Evolutionary conservation across 2,888 invertebrate species (phyloP).

Genomic region (Acleris cristana): DNA sequence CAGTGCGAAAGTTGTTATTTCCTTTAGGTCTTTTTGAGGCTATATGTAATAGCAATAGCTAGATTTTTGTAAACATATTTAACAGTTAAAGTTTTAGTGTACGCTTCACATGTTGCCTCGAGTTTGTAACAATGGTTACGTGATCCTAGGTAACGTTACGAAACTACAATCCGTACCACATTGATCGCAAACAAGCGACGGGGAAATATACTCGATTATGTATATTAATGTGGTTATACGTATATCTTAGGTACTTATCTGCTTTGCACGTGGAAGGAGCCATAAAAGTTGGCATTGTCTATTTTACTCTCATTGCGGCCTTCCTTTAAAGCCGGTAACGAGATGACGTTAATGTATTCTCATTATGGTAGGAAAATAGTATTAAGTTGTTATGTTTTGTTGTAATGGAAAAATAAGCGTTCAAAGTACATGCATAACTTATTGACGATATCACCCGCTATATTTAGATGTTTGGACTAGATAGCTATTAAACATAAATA

Average conservation of each 20-base stretch:
- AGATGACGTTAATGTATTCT: constrained; percentile 3
- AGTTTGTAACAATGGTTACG: constrained; percentile 70
- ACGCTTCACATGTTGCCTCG: constrained; percentile 46
- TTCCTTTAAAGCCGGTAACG: constrained; percentile 14
- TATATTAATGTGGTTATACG: constrained; percentile 1
- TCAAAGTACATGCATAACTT: no score
- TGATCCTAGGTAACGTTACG: constrained; percentile 70
- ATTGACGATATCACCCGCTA: no score
- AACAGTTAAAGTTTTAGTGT: constrained; percentile 36
- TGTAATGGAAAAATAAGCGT: no score
- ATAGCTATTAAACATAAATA: no score
- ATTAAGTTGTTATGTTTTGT: no score
- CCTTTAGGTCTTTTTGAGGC: not conserved
- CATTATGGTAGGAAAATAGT: not conserved
- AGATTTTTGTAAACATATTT: constrained; percentile 20
- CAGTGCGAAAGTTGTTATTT: not conserved
- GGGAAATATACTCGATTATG: constrained; percentile 56
- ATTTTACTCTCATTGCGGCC: constrained; percentile 15
- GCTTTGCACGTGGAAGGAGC: constrained; percentile 28
- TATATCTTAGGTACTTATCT: constrained; percentile 23
- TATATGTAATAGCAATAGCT: constrained; percentile 7
- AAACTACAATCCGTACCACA: constrained; percentile 68
- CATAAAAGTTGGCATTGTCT: constrained; percentile 35
- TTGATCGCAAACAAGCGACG: constrained; percentile 62
- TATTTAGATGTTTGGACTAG: no score